A percentile compares a stretch with the other conserved stretches of the same genome.
phyloP scores from a whole-genome alignment of 2,888 invertebrate species.

The Epinotia bilunana region DNA sequence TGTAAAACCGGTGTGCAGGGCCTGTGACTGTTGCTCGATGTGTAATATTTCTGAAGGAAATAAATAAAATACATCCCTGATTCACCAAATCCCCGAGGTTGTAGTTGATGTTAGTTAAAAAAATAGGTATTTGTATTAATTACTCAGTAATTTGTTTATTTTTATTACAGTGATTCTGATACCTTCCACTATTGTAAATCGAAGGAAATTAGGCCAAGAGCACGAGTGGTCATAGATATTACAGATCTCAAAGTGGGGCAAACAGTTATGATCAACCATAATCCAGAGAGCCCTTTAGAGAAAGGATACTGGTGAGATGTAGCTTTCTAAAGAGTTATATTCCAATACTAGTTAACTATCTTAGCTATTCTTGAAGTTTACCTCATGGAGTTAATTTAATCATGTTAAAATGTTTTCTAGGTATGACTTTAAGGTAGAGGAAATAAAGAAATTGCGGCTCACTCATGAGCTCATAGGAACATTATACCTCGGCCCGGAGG shows the following conservation, averaged over 20 bases:
- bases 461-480: slow-evolving; percentile 82
- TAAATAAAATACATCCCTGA: too few relatives aligned
- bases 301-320: slow-evolving; percentile 87
- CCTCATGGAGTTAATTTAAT: not conserved
- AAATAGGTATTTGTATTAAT: too few relatives aligned
- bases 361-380: not conserved
- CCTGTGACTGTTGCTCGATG: too few relatives aligned
- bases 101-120: too few relatives aligned
- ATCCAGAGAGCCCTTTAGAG: slow-evolving; percentile 87
- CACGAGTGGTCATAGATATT: slow-evolving; percentile 80
- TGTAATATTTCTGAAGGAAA: too few relatives aligned
- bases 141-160: slow-evolving; percentile 4
- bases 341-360: not conserved
- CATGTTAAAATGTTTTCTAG: slow-evolving; percentile 52
- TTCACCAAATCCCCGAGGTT: too few relatives aligned
- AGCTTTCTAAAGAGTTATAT: not conserved
- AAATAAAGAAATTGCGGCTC: slow-evolving; percentile 71
- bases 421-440: slow-evolving; percentile 84
- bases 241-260: slow-evolving; percentile 84
- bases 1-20: too few relatives aligned
- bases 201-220: slow-evolving; percentile 87
- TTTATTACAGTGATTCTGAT: slow-evolving; percentile 69
- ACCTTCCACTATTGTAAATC: slow-evolving; percentile 70
- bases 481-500: slow-evolving; percentile 82
- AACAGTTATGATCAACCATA: slow-evolving; percentile 89